Evolutionary conservation across 2,797 vertebrate genomes (phyloP).

Genomic region (Acrossocheilus wenchowensis): DNA sequence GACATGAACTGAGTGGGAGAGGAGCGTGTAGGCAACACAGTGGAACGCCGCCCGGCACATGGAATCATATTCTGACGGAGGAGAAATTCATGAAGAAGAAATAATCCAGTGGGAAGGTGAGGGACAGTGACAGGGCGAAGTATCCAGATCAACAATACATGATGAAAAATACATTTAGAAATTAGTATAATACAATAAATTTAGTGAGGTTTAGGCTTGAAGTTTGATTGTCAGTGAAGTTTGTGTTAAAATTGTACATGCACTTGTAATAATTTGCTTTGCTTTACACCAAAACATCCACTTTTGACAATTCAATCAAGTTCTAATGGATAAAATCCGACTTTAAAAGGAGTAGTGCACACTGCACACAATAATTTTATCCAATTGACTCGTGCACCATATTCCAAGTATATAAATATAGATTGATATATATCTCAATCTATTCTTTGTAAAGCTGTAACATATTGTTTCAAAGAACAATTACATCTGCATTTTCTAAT

Average conservation of each 20-base stretch:
- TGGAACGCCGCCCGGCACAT: constrained; percentile 13
- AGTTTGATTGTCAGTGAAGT: not conserved
- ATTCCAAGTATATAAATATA: not conserved
- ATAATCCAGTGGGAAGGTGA: not conserved
- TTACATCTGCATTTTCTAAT: too few species aligned
- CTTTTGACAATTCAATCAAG: not conserved
- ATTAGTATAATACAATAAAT: not conserved
- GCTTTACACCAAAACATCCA: not conserved
- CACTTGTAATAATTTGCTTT: not conserved
- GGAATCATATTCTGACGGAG: constrained; percentile 16
- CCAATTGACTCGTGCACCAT: not conserved
- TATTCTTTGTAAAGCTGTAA: too few species aligned
- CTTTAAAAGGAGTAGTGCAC: not conserved
- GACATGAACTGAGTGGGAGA: constrained; percentile 42
- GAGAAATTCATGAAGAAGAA: constrained; percentile 18
- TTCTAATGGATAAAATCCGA: not conserved
- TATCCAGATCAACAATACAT: not conserved
- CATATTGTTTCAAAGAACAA: too few species aligned
- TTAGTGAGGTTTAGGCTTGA: not conserved
- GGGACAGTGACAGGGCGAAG: not conserved
- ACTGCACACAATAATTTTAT: too few species aligned
- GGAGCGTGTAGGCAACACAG: constrained; percentile 34
- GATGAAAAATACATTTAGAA: not conserved
- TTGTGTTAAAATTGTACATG: not conserved
- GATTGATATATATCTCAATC: too few species aligned